Evolutionary conservation across 2,113 vertebrate genomes (phyloP).

Genomic region (Drymodes brunneopygia): DNA sequence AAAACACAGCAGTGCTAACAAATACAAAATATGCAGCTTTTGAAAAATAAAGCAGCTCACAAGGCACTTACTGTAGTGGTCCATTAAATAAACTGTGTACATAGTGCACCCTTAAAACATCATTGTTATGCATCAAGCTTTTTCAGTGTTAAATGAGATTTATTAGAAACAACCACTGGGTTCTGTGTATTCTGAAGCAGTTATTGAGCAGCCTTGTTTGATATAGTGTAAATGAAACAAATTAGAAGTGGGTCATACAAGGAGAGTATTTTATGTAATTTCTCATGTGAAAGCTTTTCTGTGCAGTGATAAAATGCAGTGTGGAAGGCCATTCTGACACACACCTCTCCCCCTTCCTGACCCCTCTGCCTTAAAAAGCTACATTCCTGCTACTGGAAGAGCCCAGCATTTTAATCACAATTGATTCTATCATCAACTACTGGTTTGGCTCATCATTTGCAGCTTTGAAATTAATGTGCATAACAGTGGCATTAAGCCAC

Average conservation of each 20-base stretch:
- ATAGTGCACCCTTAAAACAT: conserved; percentile 3
- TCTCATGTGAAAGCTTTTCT: neutral
- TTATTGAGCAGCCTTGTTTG: conserved; percentile 7
- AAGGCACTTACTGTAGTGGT: conserved; percentile 63
- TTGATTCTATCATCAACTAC: neutral
- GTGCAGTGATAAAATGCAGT: neutral
- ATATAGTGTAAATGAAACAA: neutral
- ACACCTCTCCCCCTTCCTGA: neutral
- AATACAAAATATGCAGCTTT: neutral
- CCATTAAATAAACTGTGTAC: neutral
- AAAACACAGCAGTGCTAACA: neutral
- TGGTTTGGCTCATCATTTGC: conserved; percentile 46
- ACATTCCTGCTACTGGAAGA: conserved; percentile 50
- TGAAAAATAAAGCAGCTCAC: conserved; percentile 31
- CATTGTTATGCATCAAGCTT: neutral
- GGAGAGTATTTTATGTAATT: neutral
- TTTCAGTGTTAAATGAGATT: neutral
- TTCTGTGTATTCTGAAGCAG: neutral
- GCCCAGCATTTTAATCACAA: neutral
- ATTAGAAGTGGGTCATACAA: neutral
- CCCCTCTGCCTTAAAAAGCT: conserved; percentile 4
- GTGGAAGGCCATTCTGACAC: conserved; percentile 14
- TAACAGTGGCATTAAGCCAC: conserved; percentile 31
- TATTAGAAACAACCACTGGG: neutral
- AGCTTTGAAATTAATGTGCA: conserved; percentile 52